Evolutionary conservation across 2,113 vertebrate species (phyloP).

Genomic region (Peromyscus californicus): DNA sequence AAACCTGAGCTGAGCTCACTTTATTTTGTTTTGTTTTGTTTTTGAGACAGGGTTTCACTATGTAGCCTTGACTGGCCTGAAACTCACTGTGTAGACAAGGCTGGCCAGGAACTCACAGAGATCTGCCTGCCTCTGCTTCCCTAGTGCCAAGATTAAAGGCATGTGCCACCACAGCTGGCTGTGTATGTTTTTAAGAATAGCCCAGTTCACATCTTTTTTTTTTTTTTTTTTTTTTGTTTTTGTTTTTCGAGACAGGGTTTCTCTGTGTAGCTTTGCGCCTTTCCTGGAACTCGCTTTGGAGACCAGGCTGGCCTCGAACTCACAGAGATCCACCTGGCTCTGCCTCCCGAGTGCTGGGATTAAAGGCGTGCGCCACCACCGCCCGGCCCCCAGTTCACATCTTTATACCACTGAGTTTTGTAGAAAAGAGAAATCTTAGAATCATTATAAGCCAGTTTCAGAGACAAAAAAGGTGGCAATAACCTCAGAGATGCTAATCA

Average conservation of each 20-base stretch:
- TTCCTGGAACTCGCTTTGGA: too few species aligned
- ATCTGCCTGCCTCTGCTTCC: neutral
- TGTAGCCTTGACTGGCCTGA: neutral
- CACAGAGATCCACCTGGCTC: too few species aligned
- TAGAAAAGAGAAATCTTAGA: neutral
- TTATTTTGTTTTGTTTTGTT: neutral
- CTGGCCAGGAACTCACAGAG: neutral
- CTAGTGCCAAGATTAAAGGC: neutral
- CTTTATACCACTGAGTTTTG: neutral
- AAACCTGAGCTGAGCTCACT: neutral
- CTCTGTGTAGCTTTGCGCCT: too few species aligned
- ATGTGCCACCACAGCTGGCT: fast-evolving
- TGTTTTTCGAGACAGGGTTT: too few species aligned
- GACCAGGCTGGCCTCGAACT: too few species aligned
- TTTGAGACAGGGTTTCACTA: neutral
- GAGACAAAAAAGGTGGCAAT: neutral
- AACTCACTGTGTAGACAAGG: neutral
- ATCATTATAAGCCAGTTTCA: neutral
- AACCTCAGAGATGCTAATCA: neutral
- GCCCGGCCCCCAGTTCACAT: neutral
- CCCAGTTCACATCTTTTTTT: neutral
- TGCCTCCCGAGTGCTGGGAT: too few species aligned
- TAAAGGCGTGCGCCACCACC: too few species aligned
- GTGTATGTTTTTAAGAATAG: neutral
- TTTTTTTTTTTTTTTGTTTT: too few species aligned